These are phyloP conservation scores for Poicephalus meyeri DNA, from an alignment of 2,113 vertebrate genomes.

Conservation along the genomic window DNA sequence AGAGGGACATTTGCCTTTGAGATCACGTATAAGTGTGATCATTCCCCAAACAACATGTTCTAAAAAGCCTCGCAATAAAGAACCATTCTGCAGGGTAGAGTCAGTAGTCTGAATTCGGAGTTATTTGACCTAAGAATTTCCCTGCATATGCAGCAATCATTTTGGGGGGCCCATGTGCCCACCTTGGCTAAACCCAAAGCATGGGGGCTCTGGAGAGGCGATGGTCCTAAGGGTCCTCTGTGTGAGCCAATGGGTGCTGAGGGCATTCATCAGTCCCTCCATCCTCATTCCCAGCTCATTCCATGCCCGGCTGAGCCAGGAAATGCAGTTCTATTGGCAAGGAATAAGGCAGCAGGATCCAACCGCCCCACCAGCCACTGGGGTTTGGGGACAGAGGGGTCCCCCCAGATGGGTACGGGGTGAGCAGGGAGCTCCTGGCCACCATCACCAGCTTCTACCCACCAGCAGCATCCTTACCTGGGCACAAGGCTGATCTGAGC, in stretches of 20 bases:
- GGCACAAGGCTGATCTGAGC: accelerated
- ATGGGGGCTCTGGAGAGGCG: accelerated
- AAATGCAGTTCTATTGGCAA: not conserved
- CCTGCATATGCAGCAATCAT: not conserved
- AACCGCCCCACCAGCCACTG: accelerated
- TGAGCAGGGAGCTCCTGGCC: not conserved
- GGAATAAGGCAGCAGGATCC: accelerated
- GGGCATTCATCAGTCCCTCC: accelerated
- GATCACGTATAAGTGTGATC: not conserved
- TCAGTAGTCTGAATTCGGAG: not conserved
- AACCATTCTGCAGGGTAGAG: not conserved
- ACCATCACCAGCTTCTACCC: not conserved
- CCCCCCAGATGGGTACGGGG: not conserved
- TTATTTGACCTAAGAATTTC: not conserved
- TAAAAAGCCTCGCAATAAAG: not conserved
- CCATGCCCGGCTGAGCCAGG: not conserved
- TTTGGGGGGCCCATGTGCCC: too few relatives aligned
- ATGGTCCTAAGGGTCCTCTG: not conserved
- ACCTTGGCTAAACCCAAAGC: accelerated
- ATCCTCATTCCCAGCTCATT: accelerated
- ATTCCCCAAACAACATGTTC: not conserved
- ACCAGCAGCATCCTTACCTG: not conserved
- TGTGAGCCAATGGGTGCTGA: accelerated
- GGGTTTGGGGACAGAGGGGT: not conserved
- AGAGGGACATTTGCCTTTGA: conserved; percentile 21